These are phyloP conservation scores for Agriotes lineatus DNA, from an alignment of 2,888 invertebrate genomes.

Conservation along the genomic window DNA sequence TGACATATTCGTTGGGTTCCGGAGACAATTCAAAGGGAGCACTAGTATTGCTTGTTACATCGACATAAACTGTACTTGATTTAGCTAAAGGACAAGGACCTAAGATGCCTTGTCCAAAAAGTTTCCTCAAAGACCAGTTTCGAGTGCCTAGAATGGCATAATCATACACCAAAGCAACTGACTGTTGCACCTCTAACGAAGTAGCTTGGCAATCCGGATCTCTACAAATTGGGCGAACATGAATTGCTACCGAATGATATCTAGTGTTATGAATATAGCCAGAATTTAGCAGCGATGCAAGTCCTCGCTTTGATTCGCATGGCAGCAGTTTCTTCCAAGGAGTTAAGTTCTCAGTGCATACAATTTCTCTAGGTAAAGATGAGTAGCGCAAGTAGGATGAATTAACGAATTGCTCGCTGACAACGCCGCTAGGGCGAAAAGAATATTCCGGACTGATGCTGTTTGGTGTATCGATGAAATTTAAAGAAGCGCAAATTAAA, in stretches of 20 bases:
- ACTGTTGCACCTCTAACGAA: slow-evolving; percentile 85
- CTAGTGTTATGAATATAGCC: slow-evolving; percentile 92
- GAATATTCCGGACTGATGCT: slow-evolving; percentile 87
- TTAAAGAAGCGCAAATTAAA: slow-evolving; percentile 94
- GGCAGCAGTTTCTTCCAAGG: slow-evolving; percentile 98
- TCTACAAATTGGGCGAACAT: slow-evolving; percentile 84
- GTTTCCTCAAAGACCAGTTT: slow-evolving; percentile 88
- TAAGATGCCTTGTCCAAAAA: slow-evolving; percentile 89
- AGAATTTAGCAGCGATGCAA: slow-evolving; percentile 90
- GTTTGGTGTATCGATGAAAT: slow-evolving; percentile 90
- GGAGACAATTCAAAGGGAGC: slow-evolving; percentile 76
- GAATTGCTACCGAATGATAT: slow-evolving; percentile 91
- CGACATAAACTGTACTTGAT: slow-evolving; percentile 84
- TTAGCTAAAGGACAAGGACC: slow-evolving; percentile 86
- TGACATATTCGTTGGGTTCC: slow-evolving; percentile 70
- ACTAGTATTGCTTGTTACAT: slow-evolving; percentile 75
- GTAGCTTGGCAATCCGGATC: slow-evolving; percentile 68
- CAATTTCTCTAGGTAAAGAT: slow-evolving; percentile 94
- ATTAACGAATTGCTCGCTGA: slow-evolving; percentile 65
- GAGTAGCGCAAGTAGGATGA: slow-evolving; percentile 80
- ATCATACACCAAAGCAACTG: slow-evolving; percentile 90
- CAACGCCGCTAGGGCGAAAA: slow-evolving; percentile 81
- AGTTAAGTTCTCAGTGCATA: slow-evolving; percentile 98
- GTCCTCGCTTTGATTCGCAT: slow-evolving; percentile 90
- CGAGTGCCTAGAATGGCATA: slow-evolving; percentile 73